A percentile compares a stretch with the other conserved stretches of the same genome.
phyloP scores from a whole-genome alignment of 2,797 vertebrate species.

The Chiloscyllium punctatum region DNA sequence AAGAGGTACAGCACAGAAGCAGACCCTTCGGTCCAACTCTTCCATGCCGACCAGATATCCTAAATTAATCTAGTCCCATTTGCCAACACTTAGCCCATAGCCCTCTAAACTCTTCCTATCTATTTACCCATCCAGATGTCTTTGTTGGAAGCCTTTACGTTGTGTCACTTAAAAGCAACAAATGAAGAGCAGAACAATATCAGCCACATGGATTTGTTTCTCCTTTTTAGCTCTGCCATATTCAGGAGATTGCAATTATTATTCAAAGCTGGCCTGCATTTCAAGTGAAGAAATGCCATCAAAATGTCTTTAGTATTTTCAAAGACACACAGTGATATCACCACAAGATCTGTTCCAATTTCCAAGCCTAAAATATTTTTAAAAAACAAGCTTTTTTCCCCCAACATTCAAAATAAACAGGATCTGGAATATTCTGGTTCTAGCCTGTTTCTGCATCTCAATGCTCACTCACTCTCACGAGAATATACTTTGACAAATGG shows the following conservation, averaged over 20 bases:
- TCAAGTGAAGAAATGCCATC: background rate
- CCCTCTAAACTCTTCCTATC: too few species aligned
- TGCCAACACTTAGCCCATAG: too few species aligned
- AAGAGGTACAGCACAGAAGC: too few species aligned
- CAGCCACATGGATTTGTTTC: background rate
- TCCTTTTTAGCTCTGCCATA: background rate
- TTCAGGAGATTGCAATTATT: background rate
- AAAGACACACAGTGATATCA: background rate
- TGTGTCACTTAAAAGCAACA: background rate
- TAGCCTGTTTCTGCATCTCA: background rate
- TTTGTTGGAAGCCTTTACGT: background rate
- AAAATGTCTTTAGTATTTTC: background rate
- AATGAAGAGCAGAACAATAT: background rate
- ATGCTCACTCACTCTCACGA: background rate
- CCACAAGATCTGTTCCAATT: background rate
- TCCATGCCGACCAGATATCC: too few species aligned
- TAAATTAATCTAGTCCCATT: too few species aligned
- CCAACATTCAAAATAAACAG: background rate
- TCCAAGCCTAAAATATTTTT: background rate
- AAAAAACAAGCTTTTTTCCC: background rate
- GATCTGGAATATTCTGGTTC: conserved; percentile 14
- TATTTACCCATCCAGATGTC: too few species aligned
- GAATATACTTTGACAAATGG: background rate
- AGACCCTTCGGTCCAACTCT: too few species aligned
- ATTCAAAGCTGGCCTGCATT: background rate